phyloP scores from a whole-genome alignment of 2,797 vertebrate species.

The Parotocinclus haroldoi region DNA sequence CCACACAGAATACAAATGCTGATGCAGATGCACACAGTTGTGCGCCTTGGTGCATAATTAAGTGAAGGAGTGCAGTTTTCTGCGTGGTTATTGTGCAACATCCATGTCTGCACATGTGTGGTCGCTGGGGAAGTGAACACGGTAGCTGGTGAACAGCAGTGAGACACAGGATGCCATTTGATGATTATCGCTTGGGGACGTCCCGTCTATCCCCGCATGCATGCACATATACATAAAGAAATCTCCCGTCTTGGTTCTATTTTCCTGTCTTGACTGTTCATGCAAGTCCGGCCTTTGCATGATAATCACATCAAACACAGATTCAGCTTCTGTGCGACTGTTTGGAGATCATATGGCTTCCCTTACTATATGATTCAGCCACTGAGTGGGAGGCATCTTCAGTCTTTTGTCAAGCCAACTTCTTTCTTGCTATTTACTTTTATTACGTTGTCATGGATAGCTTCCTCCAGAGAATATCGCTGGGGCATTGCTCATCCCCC shows the following conservation, averaged over 20 bases:
- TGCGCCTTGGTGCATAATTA: neutral
- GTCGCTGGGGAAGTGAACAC: neutral
- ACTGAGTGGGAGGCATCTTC: too few relatives aligned
- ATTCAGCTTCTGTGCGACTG: too few relatives aligned
- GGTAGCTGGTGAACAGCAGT: neutral
- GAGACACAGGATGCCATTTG: neutral
- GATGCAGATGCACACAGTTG: neutral
- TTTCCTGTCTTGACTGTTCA: too few relatives aligned
- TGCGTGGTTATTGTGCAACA: neutral
- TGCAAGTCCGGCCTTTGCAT: too few relatives aligned
- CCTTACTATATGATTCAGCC: too few relatives aligned
- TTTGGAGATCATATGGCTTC: too few relatives aligned
- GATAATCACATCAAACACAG: too few relatives aligned
- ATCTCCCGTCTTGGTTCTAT: too few relatives aligned
- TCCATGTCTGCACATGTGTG: neutral
- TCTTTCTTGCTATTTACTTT: constrained; percentile 3
- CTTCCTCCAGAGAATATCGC: neutral
- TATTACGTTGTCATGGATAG: constrained; percentile 27
- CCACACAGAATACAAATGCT: constrained; percentile 23
- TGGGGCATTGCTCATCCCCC: neutral
- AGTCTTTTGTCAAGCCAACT: too few relatives aligned
- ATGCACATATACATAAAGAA: too few relatives aligned
- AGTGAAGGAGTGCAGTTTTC: neutral
- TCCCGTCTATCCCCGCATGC: constrained; percentile 7
- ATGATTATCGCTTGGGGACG: neutral